Evolutionary conservation across 2,113 vertebrate genomes (phyloP), one percentile per base, ranked within the genome.

Genomic region (Ia io): DNA sequence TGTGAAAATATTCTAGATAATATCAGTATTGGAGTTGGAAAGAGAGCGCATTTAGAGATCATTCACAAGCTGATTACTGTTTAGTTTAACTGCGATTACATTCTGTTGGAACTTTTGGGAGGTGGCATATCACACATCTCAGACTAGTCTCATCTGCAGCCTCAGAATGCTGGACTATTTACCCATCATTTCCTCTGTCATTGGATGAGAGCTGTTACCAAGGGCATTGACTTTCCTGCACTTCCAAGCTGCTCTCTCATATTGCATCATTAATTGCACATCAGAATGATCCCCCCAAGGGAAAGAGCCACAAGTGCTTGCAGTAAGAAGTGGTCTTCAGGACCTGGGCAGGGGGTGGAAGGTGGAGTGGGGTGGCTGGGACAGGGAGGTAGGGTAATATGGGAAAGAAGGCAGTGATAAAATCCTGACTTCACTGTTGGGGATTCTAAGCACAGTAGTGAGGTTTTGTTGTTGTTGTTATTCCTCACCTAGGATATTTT

Each of bases 51-150:
- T n/a, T 56, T 1, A 22, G 28, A 32, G 42, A 2, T 5, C 7
- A 32, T 4, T 70, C 35, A 3, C 8, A 0, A 82, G 3, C 13
- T 51, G 42, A 28, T 53, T n/a, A 40, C 32, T 49, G 17, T 32
- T 23, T 5, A 77, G 61, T 30, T 1, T 18, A 25, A 32, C 10
- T 40, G 69, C 17, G 32, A 9, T 67, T 23, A 5, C 6, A 6
- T 28, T 47, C 18, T 40, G 22, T 9, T 40, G 9, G 32, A 25
- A 40, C 5, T 10, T 37, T 18, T 13, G 20, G 2, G 30, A 11
- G 9, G 35, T 25, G 37, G 14, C 4, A 30, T 0, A 13, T 63
- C 5, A 14, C 3, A 6, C 0, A 10, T 0, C 2, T 23, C 42
- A 20, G 61, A 18, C 6, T 3, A 0, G 2, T 30, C 56, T 76